Conservation (phyloP, 1,140 invertebrate genomes). For the Drosophila pandora region DNA sequence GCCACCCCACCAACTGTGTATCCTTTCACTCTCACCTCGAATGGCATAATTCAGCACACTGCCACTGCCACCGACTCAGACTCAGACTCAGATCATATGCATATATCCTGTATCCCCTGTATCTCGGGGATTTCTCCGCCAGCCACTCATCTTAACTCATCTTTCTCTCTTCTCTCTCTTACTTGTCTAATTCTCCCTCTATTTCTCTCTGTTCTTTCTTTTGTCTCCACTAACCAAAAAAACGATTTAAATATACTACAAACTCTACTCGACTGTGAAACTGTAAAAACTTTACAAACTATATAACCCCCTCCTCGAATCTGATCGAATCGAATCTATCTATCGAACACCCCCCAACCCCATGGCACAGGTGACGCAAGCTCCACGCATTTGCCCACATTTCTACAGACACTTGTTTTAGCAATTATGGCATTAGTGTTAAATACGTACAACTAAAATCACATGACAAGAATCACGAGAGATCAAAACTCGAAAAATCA, state of each 20-base stretch:
- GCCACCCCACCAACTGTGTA: too few relatives aligned
- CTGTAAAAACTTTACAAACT: slow-evolving; percentile 37
- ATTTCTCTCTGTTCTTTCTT: slow-evolving; percentile 73
- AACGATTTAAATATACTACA: slow-evolving; percentile 8
- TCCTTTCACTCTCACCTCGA: slow-evolving; percentile 29
- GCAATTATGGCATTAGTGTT: slow-evolving; percentile 73
- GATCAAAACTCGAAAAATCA: slow-evolving; percentile 42
- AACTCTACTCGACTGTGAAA: slow-evolving; percentile 32
- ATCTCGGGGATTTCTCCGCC: slow-evolving; percentile 39
- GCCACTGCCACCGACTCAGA: neutral
- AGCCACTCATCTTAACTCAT: slow-evolving; percentile 59
- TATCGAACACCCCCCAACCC: slow-evolving; percentile 21
- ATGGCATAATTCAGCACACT: slow-evolving; percentile 46
- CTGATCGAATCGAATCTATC: slow-evolving; percentile 30
- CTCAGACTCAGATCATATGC: slow-evolving; percentile 3
- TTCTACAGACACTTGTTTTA: slow-evolving; percentile 78
- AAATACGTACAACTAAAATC: slow-evolving; percentile 68
- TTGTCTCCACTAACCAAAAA: slow-evolving; percentile 55
- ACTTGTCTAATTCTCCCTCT: slow-evolving; percentile 69
- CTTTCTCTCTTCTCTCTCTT: slow-evolving; percentile 66
- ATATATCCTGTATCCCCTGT: slow-evolving; percentile 10
- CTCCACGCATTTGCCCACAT: slow-evolving; percentile 70
- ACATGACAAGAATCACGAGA: slow-evolving; percentile 20
- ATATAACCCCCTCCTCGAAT: slow-evolving; percentile 33
- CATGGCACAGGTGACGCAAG: slow-evolving; percentile 75